Base-by-base conservation (phyloP, 1,140 invertebrate genomes). In the Diachasmimorpha longicaudata region DNA sequence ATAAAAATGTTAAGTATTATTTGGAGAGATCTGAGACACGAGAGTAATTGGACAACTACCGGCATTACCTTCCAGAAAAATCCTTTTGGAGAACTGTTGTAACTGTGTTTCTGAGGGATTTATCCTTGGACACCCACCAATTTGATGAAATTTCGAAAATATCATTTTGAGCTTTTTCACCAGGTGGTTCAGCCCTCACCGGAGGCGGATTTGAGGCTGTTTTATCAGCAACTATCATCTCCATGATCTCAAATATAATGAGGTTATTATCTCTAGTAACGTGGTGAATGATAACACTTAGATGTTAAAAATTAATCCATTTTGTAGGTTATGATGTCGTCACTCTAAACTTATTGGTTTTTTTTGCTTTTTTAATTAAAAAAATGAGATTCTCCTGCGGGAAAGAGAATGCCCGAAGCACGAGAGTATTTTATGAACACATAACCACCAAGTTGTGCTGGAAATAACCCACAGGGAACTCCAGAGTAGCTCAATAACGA, bases 81-180 rank as follows among this genome's bases (percentile, higher is more conserved):
- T 83, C 16, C 8, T 68, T 63, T 11, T 77, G 63, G 4, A 42
- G n/a, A 21, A 72, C 58, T 39, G 76, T 79, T 0, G 82, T 84
- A 11, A 88, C 75, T 5, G 81, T 77, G 70, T 87, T 80, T 13
- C 63, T 13, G 14, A 84, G 80, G 37, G 76, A 31, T 79, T 83
- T 85, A 6, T 78, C 77, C 39, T 81, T 83, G 58, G 52, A 77
- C 0, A 84, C 81, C 42, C 80, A 44, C 86, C 86, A 88, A 42
- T 87, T 88, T 8, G 81, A 87, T 0, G 80, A 78, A 42, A 85
- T 58, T 66, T 80, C 39, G 31, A 85, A 48, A 58, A 68, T 76
- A 10, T 75, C 67, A n/a, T 78, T 25, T 36, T 8, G 3, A 63
- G 0, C 31, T 63, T 63, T 63, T 63, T 25, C 14, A 13, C 23